Conservation (phyloP, 1,140 invertebrate genomes). For the Drosophila equinoxialis region DNA sequence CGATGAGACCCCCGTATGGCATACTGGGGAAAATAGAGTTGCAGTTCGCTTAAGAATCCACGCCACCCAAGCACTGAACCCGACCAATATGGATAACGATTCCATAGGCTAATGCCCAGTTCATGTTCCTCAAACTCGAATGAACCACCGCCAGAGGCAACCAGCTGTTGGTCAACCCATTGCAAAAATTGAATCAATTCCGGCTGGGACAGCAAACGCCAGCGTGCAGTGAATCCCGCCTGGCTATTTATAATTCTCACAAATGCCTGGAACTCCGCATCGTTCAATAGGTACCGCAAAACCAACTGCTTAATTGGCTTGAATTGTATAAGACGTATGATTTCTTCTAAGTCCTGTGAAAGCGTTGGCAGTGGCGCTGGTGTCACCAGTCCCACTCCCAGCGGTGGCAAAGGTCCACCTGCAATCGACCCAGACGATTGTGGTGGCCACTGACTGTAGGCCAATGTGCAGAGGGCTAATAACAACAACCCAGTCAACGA, state of each 20-base stretch:
- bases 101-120: constrained; percentile 54
- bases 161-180: constrained; percentile 66
- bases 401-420: background rate
- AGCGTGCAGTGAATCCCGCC: constrained; percentile 48
- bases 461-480: constrained; percentile 33
- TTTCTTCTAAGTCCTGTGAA: constrained; percentile 65
- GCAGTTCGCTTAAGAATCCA: constrained; percentile 71
- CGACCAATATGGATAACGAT: constrained; percentile 68
- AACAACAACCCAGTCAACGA: constrained; percentile 32
- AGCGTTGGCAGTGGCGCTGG: constrained; percentile 49
- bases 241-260: constrained; percentile 70
- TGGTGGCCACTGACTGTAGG: constrained; percentile 16
- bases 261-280: constrained; percentile 72
- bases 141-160: constrained; percentile 47
- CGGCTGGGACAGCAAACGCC: constrained; percentile 66
- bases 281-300: constrained; percentile 71
- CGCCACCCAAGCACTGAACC: constrained; percentile 68
- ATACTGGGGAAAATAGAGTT: constrained; percentile 62
- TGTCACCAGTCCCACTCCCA: constrained; percentile 7
- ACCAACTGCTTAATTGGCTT: constrained; percentile 62
- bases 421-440: background rate
- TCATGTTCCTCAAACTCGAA: constrained; percentile 63
- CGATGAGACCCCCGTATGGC: constrained; percentile 57
- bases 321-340: constrained; percentile 57
- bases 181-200: constrained; percentile 61